Evolutionary conservation across 2,797 vertebrate species (phyloP).

Genomic region (Catharus ustulatus): DNA sequence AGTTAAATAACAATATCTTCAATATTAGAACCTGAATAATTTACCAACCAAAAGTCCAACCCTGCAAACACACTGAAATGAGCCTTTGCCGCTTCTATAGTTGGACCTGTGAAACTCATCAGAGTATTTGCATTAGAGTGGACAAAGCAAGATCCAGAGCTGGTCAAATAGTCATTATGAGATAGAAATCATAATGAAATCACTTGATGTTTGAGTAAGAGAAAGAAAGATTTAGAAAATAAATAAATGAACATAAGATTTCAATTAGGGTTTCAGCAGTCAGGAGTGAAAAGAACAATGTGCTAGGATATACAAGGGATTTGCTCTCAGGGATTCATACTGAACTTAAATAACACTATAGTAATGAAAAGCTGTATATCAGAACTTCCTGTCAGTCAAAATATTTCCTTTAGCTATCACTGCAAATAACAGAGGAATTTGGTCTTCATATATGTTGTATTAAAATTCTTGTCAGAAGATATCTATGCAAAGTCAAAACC

Average conservation of each 20-base stretch:
- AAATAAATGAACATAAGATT: conserved; percentile 36
- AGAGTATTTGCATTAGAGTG: not conserved
- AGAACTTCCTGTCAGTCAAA: conserved; percentile 13
- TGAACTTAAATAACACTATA: conserved; percentile 37
- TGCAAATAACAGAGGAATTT: conserved; percentile 44
- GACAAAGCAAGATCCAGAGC: not conserved
- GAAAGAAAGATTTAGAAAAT: conserved; percentile 49
- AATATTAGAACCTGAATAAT: not conserved
- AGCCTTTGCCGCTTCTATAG: not conserved
- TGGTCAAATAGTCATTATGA: conserved; percentile 40
- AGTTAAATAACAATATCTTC: not conserved
- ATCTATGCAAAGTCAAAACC: not conserved
- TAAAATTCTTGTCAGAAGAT: conserved; percentile 18
- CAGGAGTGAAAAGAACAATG: conserved; percentile 26
- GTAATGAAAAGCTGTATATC: conserved; percentile 37
- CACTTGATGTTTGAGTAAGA: conserved; percentile 32
- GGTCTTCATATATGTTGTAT: conserved; percentile 29
- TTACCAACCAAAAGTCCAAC: not conserved
- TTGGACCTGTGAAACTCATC: not conserved
- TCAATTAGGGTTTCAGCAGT: conserved; percentile 43
- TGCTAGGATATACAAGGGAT: conserved; percentile 19
- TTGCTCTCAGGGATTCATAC: conserved; percentile 27
- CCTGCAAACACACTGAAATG: not conserved
- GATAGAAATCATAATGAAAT: conserved; percentile 47
- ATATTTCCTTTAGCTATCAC: conserved; percentile 21